These are phyloP conservation scores for Nettapus auritus DNA, from an alignment of 2,113 vertebrate species.

Conservation along the genomic window DNA sequence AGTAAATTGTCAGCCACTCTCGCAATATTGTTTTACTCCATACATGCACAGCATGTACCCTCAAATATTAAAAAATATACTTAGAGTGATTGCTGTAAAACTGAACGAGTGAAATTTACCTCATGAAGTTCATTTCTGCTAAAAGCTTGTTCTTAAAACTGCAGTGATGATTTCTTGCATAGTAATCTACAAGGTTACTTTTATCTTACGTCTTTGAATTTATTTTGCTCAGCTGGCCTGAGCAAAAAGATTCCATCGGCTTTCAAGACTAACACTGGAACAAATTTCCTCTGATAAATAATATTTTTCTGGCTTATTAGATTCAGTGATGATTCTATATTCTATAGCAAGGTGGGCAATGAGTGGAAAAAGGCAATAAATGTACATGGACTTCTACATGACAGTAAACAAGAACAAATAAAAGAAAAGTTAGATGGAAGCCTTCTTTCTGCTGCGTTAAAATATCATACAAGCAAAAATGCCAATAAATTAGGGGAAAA, in stretches of 20 bases:
- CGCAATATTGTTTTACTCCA: not conserved
- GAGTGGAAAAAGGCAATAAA: not conserved
- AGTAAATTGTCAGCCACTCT: not conserved
- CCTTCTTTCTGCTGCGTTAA: not conserved
- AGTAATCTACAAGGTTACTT: not conserved
- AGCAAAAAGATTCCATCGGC: not conserved
- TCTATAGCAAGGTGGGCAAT: not conserved
- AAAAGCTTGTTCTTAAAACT: not conserved
- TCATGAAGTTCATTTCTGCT: not conserved
- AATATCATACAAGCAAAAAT: not conserved
- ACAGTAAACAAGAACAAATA: not conserved
- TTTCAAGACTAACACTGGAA: not conserved
- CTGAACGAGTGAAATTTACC: not conserved
- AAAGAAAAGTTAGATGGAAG: not conserved
- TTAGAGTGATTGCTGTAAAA: not conserved
- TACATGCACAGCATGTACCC: not conserved
- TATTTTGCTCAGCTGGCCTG: not conserved
- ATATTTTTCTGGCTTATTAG: not conserved
- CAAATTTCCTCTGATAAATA: not conserved
- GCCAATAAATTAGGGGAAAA: not conserved
- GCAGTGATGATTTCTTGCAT: not conserved
- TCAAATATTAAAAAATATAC: not conserved
- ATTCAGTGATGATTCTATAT: conserved; percentile 1
- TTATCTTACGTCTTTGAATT: not conserved
- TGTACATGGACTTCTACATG: not conserved